Base-by-base conservation (phyloP, 2,888 invertebrate species). In the Andrena flavipes region DNA sequence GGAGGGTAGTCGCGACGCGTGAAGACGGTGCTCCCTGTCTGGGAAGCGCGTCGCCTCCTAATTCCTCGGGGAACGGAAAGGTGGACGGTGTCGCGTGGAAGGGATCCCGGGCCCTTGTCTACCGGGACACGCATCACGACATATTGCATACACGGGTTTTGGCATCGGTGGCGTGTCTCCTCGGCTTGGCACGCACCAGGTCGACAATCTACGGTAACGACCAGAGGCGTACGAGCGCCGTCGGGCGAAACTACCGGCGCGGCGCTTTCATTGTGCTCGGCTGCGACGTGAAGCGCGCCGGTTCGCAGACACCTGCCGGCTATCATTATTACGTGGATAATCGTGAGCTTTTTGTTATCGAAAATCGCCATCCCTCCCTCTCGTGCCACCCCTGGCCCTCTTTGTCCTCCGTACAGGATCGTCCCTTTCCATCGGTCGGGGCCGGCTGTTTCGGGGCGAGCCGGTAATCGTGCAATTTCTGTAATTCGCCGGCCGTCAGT, bases 231-330 rank as follows among this genome's bases (percentile, higher is more conserved):
- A 77, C 86, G 86, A 67, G 60, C 64, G 82, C 83, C 81, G 80
- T 79, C 85, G 85, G 82, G 68, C 85, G 79, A 87, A 88, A 88
- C 87, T 85, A 86, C 87, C 90, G 86, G 81, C 84, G 84, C 90
- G 86, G 81, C 84, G 84, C 84, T 82, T 84, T 88, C 86, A 90
- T 91, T 91, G 91, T 91, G 72, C 86, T 81, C 80, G 79, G 79
- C 74, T 84, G 83, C 83, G 83, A 85, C 83, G 76, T 76, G 76
- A 74, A 71, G 78, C 88, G 77, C 88, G 84, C 87, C 81, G 84
- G 83, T 86, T 83, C 81, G 88, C 90, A 90, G 92, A 91, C 93
- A 93, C 93, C 93, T 93, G 93, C 91, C 88, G 90, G 89, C 89
- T 86, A 88, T 91, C 89, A 92, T 93, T 93, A 92, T 90, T 84